Conservation (phyloP, 2,797 vertebrate species). For the Furcifer pardalis region DNA sequence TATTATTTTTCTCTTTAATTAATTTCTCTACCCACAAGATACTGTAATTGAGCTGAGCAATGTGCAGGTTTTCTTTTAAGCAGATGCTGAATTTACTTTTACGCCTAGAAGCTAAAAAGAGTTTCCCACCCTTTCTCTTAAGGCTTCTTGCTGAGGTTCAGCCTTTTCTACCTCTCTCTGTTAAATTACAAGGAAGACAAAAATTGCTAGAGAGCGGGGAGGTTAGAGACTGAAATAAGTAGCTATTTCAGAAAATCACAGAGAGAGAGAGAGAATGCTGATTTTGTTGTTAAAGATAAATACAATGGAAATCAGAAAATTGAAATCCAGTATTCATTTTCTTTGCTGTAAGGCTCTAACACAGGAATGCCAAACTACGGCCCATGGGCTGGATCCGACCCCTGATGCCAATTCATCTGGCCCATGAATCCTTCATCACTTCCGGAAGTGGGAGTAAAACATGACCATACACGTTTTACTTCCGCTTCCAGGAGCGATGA, state of each 20-base stretch:
- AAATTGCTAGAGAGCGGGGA: conserved; percentile 43
- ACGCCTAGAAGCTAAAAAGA: conserved; percentile 66
- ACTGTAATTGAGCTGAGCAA: conserved; percentile 69
- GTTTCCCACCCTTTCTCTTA: conserved; percentile 59
- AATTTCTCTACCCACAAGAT: conserved; percentile 73
- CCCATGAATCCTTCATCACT: too few relatives aligned
- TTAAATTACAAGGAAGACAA: conserved; percentile 54
- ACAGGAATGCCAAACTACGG: too few relatives aligned
- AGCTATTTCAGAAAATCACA: conserved; percentile 67
- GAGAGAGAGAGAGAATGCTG: too few relatives aligned
- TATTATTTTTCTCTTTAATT: conserved; percentile 71
- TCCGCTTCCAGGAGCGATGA: too few relatives aligned
- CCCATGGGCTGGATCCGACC: too few relatives aligned
- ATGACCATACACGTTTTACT: too few relatives aligned
- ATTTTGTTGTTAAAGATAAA: conserved; percentile 69
- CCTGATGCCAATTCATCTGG: too few relatives aligned
- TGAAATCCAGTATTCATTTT: conserved; percentile 34
- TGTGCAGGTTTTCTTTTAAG: conserved; percentile 70
- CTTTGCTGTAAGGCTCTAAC: conserved; percentile 58
- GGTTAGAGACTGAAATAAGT: conserved; percentile 55
- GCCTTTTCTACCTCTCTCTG: conserved; percentile 42
- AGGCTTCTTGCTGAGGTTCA: conserved; percentile 58
- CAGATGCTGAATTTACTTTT: conserved; percentile 63
- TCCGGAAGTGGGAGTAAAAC: too few relatives aligned
- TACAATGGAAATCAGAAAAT: conserved; percentile 64